Evolutionary conservation across 2,797 vertebrate species (phyloP).

Genomic region (Sparidentex hasta): DNA sequence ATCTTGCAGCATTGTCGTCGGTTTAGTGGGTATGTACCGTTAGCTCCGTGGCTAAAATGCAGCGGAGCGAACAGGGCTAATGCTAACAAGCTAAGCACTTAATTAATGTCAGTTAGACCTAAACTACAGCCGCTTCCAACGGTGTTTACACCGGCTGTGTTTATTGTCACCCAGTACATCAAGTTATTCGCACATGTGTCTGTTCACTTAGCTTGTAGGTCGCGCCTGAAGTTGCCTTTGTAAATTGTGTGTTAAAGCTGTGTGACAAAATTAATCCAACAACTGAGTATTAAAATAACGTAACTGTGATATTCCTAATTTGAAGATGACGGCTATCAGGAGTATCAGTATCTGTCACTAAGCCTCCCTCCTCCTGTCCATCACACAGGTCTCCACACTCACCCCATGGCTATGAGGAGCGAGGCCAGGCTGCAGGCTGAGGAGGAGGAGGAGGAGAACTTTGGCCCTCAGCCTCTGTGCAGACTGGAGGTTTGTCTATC

Average conservation of each 20-base stretch:
- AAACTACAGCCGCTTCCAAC: neutral
- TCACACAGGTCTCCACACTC: neutral
- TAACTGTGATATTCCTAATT: neutral
- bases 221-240: neutral
- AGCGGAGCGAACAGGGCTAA: neutral
- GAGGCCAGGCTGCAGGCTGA: conserved; percentile 85
- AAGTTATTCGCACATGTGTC: no score
- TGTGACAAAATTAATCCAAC: neutral
- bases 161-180: no score
- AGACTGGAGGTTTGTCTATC: conserved; percentile 88
- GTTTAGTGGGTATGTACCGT: neutral
- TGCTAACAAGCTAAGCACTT: conserved; percentile 33
- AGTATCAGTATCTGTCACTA: neutral
- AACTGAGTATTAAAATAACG: neutral
- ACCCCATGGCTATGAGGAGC: conserved; percentile 89
- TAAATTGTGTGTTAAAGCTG: neutral
- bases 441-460: conserved; percentile 92
- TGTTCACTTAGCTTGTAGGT: no score
- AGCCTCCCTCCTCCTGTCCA: neutral
- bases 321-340: no score
- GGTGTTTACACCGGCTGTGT: no score
- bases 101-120: neutral
- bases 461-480: conserved; percentile 92
- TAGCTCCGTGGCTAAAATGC: neutral
- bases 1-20: neutral